These are phyloP conservation scores for Stegana nigrithorax DNA, from an alignment of 2,888 invertebrate genomes.

Conservation along the genomic window DNA sequence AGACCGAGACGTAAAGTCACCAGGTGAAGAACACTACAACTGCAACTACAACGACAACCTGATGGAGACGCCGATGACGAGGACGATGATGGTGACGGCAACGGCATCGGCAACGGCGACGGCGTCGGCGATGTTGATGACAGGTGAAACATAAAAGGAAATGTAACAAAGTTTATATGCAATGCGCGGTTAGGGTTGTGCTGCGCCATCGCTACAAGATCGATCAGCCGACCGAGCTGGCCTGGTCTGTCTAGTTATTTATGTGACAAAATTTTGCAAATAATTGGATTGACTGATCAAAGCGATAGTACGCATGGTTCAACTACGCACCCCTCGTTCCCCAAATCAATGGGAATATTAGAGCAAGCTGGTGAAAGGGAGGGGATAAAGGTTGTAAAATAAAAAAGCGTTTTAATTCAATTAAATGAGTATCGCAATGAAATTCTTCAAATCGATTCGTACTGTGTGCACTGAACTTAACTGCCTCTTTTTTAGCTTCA, in stretches of 20 bases:
- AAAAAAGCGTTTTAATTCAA: constrained; percentile 64
- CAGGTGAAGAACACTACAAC: constrained; percentile 17
- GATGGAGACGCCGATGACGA: constrained; percentile 18
- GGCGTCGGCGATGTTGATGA: constrained; percentile 28
- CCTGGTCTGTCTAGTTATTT: constrained; percentile 60
- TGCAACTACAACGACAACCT: not conserved
- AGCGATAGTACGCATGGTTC: constrained; percentile 54
- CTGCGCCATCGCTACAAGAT: not conserved
- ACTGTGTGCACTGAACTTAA: constrained; percentile 37
- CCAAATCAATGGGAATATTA: too few relatives aligned
- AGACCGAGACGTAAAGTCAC: constrained; percentile 28
- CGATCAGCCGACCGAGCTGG: not conserved
- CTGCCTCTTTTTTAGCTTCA: constrained; percentile 10
- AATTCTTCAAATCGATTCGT: constrained; percentile 56
- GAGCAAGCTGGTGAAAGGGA: too few relatives aligned
- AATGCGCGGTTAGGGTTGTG: not conserved
- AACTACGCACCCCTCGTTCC: not conserved
- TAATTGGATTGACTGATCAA: constrained; percentile 68
- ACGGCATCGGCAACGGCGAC: constrained; percentile 26
- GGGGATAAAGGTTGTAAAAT: not conserved
- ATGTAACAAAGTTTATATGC: constrained; percentile 25
- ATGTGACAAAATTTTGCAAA: constrained; percentile 69
- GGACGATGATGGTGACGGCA: not conserved
- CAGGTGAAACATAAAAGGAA: constrained; percentile 60
- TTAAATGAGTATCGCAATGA: constrained; percentile 64